Evolutionary conservation across 1,140 invertebrate genomes (phyloP).

Genomic region (Spodoptera litura): DNA sequence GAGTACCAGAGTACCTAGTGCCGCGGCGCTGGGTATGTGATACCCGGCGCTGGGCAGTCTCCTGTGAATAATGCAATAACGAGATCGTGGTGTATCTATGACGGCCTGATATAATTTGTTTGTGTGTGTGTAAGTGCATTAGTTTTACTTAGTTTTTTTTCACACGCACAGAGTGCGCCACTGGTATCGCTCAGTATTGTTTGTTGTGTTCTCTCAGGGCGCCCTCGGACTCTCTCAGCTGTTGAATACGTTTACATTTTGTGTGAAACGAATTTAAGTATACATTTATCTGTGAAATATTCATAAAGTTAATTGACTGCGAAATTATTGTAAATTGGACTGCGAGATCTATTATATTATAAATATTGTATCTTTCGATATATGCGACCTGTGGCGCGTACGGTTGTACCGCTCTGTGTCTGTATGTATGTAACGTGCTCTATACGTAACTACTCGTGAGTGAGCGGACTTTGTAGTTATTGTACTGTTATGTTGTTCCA

Average conservation of each 20-base stretch:
- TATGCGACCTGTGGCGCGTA: background rate
- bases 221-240: constrained; percentile 11
- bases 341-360: constrained; percentile 29
- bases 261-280: constrained; percentile 38
- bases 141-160: constrained; percentile 24
- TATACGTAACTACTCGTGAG: background rate
- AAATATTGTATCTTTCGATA: constrained; percentile 23
- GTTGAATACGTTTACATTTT: background rate
- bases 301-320: constrained; percentile 32
- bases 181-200: background rate
- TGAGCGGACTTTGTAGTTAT: too few relatives aligned
- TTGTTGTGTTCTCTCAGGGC: background rate
- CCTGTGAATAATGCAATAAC: constrained; percentile 35
- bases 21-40: too few relatives aligned
- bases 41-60: background rate
- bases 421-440: background rate
- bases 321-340: constrained; percentile 16
- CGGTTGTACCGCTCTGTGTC: background rate
- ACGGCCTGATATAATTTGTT: constrained; percentile 22
- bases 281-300: constrained; percentile 25
- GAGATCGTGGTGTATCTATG: constrained; percentile 15
- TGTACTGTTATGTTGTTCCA: background rate
- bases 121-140: constrained; percentile 26
- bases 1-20: too few relatives aligned
- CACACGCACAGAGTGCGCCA: background rate